These are phyloP conservation scores for Paramuricea clavata DNA, from an alignment of 92 coral and sea anemone species.

Conservation along the genomic window DNA sequence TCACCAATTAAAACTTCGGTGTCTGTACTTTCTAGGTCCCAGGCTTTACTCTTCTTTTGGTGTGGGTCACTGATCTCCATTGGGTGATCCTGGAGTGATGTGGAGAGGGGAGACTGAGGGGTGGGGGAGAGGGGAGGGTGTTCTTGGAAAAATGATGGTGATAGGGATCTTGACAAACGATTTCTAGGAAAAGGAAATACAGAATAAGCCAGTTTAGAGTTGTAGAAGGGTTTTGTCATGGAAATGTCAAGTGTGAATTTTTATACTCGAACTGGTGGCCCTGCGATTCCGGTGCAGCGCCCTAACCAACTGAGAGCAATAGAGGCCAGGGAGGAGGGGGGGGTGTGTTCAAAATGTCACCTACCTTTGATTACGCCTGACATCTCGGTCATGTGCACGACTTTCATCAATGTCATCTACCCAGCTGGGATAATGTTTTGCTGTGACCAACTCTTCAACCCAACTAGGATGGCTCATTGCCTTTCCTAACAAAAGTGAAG, in stretches of 20 bases:
- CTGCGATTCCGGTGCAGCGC: no score
- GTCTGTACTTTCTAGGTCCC: slow-evolving; percentile 87
- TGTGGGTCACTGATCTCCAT: background rate
- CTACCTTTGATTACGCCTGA: background rate
- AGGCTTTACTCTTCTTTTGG: background rate
- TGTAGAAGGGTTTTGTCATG: no score
- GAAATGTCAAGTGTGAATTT: no score
- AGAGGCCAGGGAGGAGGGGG: no score
- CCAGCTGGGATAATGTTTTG: slow-evolving; percentile 36
- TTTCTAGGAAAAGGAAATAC: background rate
- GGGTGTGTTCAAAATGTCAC: background rate
- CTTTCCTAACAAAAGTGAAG: background rate
- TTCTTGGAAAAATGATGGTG: slow-evolving; percentile 44
- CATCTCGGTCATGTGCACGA: background rate
- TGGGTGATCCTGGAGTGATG: slow-evolving; percentile 5
- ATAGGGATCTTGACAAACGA: slow-evolving; percentile 25
- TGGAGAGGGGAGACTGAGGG: background rate
- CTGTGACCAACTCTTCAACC: slow-evolving; percentile 84
- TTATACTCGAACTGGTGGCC: no score
- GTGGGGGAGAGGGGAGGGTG: background rate
- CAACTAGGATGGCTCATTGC: slow-evolving; percentile 93
- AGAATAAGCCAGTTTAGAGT: no score
- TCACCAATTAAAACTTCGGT: slow-evolving; percentile 91
- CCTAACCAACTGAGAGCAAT: no score
- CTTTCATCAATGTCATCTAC: slow-evolving; percentile 39